Base-by-base conservation (phyloP, 2,888 invertebrate genomes). In the Luffia ferchaultella region DNA sequence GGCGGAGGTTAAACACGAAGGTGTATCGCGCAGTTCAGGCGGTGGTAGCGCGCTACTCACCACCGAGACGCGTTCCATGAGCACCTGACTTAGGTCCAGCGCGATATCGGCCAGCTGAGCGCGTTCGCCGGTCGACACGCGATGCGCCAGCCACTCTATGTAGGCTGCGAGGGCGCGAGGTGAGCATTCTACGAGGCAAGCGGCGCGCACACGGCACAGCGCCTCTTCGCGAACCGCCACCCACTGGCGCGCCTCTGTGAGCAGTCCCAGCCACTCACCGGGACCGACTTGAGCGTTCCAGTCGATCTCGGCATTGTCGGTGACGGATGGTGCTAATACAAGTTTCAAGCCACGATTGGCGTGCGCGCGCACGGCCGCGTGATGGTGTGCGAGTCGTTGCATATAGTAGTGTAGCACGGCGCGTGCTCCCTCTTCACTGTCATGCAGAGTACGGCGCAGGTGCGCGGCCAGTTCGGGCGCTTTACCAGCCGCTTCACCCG, bases 351-450 rank as follows among this genome's bases (percentile, higher is more conserved):
- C 91, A 67, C 88, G 85, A 45, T 90, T 89, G 0, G 97, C 96
- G 52, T 93, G 90, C 2, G 88, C 85, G 40, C 97, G 77, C 18
- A 93, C 92, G 44, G 88, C 85, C 43, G 91, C 89, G 60, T 94
- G 93, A 49, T 91, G 88, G 20, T 96, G 96, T 50, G 93, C 91
- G 16, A 97, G 85, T 19, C 96, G 79, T 59, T 93, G 86, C 62
- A 96, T 85, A 70, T 97, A 94, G 77, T 97, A 97, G 66, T 94
- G 94, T 50, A 97, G 79, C 47, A 96, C 92, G 63, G 97, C 96
- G 54, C 91, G 90, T 45, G 95, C 92, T 40, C 91, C 89, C 45
- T 70, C 76, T 52, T 68, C 76, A 1, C 76, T 72, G 55, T 83
- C 82, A 60, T 70, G 73, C 54, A 88, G 72, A 9, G 87, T 76